phyloP scores from a whole-genome alignment of 92 coral and sea anemone genomes.

The Heteractis magnifica region DNA sequence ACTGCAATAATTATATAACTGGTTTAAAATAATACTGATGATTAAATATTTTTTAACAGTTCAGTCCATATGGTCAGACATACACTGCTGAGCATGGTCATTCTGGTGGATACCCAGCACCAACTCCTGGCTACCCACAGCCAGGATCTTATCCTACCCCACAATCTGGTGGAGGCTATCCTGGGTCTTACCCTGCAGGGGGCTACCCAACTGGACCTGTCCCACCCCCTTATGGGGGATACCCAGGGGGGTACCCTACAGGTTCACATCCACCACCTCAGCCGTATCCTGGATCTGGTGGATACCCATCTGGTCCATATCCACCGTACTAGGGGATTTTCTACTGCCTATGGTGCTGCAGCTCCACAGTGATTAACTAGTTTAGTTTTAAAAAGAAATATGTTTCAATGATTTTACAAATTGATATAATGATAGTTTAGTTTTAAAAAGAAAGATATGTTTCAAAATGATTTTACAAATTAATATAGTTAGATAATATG shows the following conservation, averaged over 20 bases:
- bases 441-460: too few species aligned
- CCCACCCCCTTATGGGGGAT: slow-evolving; percentile 10
- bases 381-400: too few species aligned
- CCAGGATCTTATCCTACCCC: slow-evolving; percentile 19
- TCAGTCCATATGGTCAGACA: slow-evolving; percentile 62
- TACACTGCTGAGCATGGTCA: slow-evolving; percentile 49
- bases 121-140: slow-evolving; percentile 32
- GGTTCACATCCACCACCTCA: background rate
- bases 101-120: slow-evolving; percentile 41
- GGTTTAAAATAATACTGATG: background rate
- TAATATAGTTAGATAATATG: too few species aligned
- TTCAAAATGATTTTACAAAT: too few species aligned
- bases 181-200: slow-evolving; percentile 5
- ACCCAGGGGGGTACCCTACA: slow-evolving; percentile 3
- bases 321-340: too few species aligned
- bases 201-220: slow-evolving; percentile 3
- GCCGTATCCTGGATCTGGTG: slow-evolving; percentile 1
- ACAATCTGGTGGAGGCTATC: slow-evolving; percentile 4
- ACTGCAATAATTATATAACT: too few species aligned
- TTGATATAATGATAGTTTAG: too few species aligned
- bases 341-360: too few species aligned
- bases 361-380: too few species aligned
- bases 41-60: slow-evolving; percentile 33
- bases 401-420: too few species aligned
- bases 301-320: slow-evolving; percentile 9